Base-by-base conservation (phyloP, 2,113 vertebrate genomes). In the Origma solitaria region DNA sequence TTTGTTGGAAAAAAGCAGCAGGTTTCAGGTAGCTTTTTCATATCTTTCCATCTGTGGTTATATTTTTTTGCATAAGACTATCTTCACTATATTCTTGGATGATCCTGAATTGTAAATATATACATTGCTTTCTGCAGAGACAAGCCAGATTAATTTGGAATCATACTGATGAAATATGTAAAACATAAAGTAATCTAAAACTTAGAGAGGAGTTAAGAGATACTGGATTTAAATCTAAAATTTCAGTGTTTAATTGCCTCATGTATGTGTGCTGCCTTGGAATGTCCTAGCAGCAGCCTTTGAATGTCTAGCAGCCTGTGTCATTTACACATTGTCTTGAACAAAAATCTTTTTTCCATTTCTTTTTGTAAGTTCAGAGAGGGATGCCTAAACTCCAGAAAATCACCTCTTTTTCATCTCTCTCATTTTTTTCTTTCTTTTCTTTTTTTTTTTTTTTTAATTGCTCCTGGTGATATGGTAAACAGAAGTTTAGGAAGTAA, bases 1-100 rank as follows among this genome's bases (percentile, higher is more conserved):
- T 98, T 98, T 98, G 90, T 90, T 89, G 97, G 95, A 95, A 88
- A 82, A 97, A 97, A 94, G 82, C 90, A 96, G 92, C 91, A 96
- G 73, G 97, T 97, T 95, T 94, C 92, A 95, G 95, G 91, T 96
- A 90, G 90, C 56, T 97, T 97, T 91, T 71, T 92, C 94, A 15
- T 95, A 89, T 96, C 92, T 78, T 54, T 93, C 69, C 31, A 70
- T 94, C 94, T 94, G 38, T 76, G 60, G 72, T 73, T 95, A 28
- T 60, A 30, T 68, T 92, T 95, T 95, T 92, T 91, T 95, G 71
- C 77, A 28, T 94, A 87, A 89, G 58, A 16, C 37, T 75, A 0
- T 9, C 13, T 57, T 72, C 44, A 24, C 73, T 62, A 0, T 80
- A 44, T 78, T 89, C 78, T 37, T 75, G 77, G 86, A 40, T 88